Percentiles rank a stretch among this genome's conserved stretches.
phyloP scores from a whole-genome alignment of 2,113 vertebrate genomes.

The Pantherophis guttatus region DNA sequence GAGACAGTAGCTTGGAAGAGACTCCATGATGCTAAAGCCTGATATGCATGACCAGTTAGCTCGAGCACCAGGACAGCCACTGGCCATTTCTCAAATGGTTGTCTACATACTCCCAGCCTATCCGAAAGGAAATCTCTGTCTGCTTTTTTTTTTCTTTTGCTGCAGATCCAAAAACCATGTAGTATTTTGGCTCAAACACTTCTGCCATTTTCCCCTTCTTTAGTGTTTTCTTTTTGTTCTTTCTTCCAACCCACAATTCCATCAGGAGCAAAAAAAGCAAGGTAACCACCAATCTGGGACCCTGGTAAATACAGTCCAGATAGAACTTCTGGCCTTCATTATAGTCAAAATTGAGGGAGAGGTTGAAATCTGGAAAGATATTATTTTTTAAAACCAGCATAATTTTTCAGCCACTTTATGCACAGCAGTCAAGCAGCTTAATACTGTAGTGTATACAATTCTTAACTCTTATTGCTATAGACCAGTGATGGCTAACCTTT shows the following conservation, averaged over 20 bases:
- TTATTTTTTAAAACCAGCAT: not conserved
- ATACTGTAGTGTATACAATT: not conserved
- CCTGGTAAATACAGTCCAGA: not conserved
- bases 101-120: not conserved
- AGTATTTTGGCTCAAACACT: not conserved
- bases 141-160: not conserved
- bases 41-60: not conserved
- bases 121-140: not conserved
- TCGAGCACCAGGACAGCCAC: not conserved
- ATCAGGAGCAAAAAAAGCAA: not conserved
- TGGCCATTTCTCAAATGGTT: not conserved
- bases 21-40: not conserved
- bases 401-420: not conserved
- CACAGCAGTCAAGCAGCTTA: not conserved
- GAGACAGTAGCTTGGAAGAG: not conserved
- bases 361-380: not conserved
- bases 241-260: not conserved
- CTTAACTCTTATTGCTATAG: not conserved
- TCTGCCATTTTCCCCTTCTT: not conserved
- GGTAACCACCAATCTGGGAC: not conserved
- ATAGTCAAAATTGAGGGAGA: not conserved
- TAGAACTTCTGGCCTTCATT: not conserved
- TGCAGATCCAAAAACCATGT: not conserved
- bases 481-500: too few species aligned
- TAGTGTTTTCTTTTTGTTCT: not conserved